phyloP scores from a whole-genome alignment of 2,888 invertebrate species.

The Drosophila borealis region DNA sequence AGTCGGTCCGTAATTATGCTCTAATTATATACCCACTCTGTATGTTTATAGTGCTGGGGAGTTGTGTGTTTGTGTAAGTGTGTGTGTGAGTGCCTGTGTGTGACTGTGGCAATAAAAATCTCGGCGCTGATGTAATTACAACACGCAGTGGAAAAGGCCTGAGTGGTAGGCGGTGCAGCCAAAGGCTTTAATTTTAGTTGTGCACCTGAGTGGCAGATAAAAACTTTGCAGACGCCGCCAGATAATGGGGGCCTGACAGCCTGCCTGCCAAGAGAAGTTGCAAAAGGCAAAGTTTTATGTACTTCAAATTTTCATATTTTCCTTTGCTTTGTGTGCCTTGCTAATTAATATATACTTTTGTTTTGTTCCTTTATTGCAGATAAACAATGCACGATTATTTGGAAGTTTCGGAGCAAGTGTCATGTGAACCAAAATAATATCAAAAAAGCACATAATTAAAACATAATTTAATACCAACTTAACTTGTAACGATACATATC shows the following conservation, averaged over 20 bases:
- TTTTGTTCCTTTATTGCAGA: conserved; percentile 24
- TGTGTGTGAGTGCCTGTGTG: conserved; percentile 11
- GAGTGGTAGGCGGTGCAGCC: conserved; percentile 22
- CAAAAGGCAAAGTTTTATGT: conserved; percentile 1
- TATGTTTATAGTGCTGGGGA: conserved; percentile 7
- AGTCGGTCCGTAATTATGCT: conserved; percentile 76
- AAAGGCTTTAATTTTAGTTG: conserved; percentile 52
- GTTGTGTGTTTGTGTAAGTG: conserved; percentile 2
- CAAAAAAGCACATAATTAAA: conserved; percentile 7
- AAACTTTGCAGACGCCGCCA: conserved; percentile 51
- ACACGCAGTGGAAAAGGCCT: conserved; percentile 44
- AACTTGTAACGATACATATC: conserved; percentile 73
- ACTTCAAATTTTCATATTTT: conserved; percentile 1
- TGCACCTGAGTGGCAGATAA: conserved; percentile 25
- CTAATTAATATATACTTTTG: neutral
- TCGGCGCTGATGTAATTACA: conserved; percentile 72
- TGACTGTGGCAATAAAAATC: conserved; percentile 65
- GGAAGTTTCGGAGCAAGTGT: neutral
- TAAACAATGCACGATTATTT: conserved; percentile 7
- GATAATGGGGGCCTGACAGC: conserved; percentile 28
- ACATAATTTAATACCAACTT: conserved; percentile 43
- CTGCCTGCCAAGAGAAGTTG: conserved; percentile 24
- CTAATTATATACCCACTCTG: conserved; percentile 69
- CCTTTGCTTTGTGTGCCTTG: neutral
- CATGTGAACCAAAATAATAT: conserved; percentile 2